These are phyloP conservation scores for Bombus confusus DNA, from an alignment of 1,140 invertebrate species.

Conservation along the genomic window DNA sequence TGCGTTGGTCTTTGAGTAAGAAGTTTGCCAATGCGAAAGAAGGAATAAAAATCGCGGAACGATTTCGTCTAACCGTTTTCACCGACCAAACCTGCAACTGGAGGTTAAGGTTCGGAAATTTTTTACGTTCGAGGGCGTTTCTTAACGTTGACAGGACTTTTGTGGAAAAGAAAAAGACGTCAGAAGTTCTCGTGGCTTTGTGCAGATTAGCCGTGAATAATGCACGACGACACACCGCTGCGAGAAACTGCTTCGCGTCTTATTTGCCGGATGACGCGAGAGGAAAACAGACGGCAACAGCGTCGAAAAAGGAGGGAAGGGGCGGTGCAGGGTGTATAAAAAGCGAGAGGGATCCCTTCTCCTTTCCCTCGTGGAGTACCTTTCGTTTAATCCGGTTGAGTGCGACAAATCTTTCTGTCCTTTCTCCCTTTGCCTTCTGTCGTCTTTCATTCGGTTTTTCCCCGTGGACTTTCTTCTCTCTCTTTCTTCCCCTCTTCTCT, in stretches of 20 bases:
- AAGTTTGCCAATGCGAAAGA: no score
- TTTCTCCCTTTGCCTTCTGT: not conserved
- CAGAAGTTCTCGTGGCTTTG: not conserved
- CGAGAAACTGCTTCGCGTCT: conserved; percentile 37
- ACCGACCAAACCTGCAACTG: no score
- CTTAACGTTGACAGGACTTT: not conserved
- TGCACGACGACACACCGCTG: conserved; percentile 35
- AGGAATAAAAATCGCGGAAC: no score
- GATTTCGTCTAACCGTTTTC: no score
- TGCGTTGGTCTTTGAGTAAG: no score
- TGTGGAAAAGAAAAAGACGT: conserved; percentile 10
- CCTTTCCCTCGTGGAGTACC: conserved; percentile 13
- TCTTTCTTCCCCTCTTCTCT: not conserved
- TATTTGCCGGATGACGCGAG: conserved; percentile 21
- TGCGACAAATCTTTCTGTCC: conserved; percentile 56
- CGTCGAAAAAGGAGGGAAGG: not conserved
- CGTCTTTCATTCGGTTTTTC: not conserved
- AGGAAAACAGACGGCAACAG: conserved; percentile 1
- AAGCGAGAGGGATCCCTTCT: not conserved
- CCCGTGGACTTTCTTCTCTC: not conserved
- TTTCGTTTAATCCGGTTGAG: conserved; percentile 63
- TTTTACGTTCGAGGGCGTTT: not conserved
- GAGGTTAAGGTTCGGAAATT: not conserved
- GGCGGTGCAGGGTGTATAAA: conserved; percentile 3
- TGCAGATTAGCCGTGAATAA: conserved; percentile 61